A percentile compares a stretch with the other conserved stretches of the same genome.
These are phyloP conservation scores for Capitulum mitella DNA, from an alignment of 2,888 invertebrate species.

Conservation along the genomic window DNA sequence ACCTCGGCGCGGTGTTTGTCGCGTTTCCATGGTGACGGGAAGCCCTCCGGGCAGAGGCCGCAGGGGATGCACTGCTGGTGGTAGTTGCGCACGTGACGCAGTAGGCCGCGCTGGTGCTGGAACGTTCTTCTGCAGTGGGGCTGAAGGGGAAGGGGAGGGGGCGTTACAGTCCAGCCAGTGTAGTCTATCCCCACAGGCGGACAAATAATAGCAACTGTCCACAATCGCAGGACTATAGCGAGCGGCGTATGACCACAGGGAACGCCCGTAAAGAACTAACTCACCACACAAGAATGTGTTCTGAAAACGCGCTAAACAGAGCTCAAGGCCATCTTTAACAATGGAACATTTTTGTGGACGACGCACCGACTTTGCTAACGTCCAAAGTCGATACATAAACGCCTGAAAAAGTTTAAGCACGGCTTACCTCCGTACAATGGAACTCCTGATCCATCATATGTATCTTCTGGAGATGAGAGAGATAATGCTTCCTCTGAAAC, in stretches of 20 bases:
- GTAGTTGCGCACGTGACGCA: background rate
- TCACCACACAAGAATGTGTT: no score
- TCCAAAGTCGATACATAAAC: no score
- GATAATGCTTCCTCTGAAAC: background rate
- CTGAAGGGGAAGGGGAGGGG: background rate
- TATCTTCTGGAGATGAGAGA: background rate
- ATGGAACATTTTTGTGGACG: no score
- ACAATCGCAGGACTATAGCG: no score
- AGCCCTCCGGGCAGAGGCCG: background rate
- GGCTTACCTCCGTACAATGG: background rate
- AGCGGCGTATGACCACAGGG: background rate
- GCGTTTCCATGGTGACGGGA: background rate
- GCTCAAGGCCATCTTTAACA: background rate
- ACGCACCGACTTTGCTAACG: no score
- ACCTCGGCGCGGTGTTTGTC: conserved; percentile 9
- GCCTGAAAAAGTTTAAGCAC: background rate
- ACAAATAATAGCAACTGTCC: no score
- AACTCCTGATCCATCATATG: background rate
- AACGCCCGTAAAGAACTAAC: background rate
- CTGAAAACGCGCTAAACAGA: no score
- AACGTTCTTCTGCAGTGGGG: background rate
- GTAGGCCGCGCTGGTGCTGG: conserved; percentile 6
- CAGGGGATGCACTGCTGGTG: background rate
- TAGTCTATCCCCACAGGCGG: no score
- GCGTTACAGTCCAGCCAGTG: no score